phyloP scores from a whole-genome alignment of 2,888 invertebrate species.

The Macrophya annulata region DNA sequence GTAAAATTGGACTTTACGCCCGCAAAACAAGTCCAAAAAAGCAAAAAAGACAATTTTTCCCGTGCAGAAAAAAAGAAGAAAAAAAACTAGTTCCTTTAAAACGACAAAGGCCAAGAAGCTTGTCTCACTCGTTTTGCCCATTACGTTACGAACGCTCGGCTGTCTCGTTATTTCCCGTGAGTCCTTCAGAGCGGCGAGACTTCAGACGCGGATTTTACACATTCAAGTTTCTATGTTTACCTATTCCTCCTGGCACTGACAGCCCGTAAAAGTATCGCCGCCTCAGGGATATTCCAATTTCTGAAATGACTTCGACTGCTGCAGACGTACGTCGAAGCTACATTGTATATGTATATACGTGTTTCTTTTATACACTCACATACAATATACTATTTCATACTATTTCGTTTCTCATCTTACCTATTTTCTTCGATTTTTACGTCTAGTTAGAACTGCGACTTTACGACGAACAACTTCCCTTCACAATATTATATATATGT shows the following conservation, averaged over 20 bases:
- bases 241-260: slow-evolving; percentile 33
- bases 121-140: background rate
- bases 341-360: background rate
- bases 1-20: too few relatives aligned
- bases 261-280: slow-evolving; percentile 17
- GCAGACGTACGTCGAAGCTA: slow-evolving; percentile 24
- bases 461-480: background rate
- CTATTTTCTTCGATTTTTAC: background rate
- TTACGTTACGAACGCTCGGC: slow-evolving; percentile 8
- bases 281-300: slow-evolving; percentile 37
- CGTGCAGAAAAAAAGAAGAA: background rate
- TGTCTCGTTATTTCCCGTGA: slow-evolving; percentile 32
- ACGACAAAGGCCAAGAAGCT: background rate
- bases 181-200: slow-evolving; percentile 5
- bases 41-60: too few relatives aligned
- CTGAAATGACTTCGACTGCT: slow-evolving; percentile 28
- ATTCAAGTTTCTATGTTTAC: slow-evolving; percentile 15
- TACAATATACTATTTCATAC: background rate
- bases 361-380: background rate
- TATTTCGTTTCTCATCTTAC: background rate
- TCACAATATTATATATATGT: too few relatives aligned
- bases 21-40: too few relatives aligned
- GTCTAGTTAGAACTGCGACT: background rate
- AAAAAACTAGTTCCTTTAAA: background rate
- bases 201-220: slow-evolving; percentile 4